Conservation (phyloP, 2,888 invertebrate species). For the Amphipyra berbera region DNA sequence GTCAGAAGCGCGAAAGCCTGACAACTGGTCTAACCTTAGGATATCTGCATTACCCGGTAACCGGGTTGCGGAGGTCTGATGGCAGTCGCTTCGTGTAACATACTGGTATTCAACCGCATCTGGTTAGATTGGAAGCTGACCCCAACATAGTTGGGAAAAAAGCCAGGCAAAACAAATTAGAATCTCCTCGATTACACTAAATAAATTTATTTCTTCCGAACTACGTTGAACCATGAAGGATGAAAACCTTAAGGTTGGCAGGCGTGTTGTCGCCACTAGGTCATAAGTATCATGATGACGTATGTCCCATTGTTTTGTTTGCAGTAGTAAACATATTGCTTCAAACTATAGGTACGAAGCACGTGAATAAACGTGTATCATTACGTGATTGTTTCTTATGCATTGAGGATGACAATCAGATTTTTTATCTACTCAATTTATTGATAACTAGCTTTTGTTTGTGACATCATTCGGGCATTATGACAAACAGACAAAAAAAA, state of each 20-base stretch:
- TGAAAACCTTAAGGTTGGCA: neutral
- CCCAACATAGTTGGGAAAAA: too few relatives aligned
- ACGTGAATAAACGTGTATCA: conserved; percentile 15
- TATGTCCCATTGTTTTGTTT: neutral
- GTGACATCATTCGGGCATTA: conserved; percentile 1
- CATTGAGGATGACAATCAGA: conserved; percentile 24
- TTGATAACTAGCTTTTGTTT: neutral
- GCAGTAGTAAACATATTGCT: too few relatives aligned
- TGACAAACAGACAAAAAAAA: neutral
- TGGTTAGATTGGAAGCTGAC: too few relatives aligned
- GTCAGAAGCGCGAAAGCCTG: too few relatives aligned
- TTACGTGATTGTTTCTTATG: conserved; percentile 19
- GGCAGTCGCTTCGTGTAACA: too few relatives aligned
- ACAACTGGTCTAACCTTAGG: too few relatives aligned
- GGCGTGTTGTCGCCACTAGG: neutral
- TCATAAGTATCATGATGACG: neutral
- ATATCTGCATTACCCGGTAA: too few relatives aligned
- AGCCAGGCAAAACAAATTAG: too few relatives aligned
- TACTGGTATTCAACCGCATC: too few relatives aligned
- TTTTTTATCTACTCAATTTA: conserved; percentile 19
- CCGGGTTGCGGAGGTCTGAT: too few relatives aligned
- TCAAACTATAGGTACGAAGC: neutral
- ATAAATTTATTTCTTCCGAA: too few relatives aligned
- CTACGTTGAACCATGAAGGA: neutral
- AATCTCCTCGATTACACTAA: too few relatives aligned